Percentiles rank a stretch among this genome's conserved stretches.
phyloP scores from a whole-genome alignment of 2,797 vertebrate genomes.

The Protosalanx chinensis region DNA sequence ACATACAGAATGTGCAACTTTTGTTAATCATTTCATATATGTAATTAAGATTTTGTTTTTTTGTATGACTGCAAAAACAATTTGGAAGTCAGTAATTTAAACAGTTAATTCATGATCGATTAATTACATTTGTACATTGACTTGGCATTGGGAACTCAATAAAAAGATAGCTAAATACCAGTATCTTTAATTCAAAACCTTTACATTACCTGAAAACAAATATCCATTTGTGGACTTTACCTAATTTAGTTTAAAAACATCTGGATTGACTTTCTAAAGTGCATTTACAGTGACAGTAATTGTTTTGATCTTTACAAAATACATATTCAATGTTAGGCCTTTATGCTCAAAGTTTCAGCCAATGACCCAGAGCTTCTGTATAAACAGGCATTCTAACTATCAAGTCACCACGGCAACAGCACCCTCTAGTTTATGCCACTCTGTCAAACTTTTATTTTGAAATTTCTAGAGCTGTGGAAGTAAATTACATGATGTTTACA shows the following conservation, averaged over 20 bases:
- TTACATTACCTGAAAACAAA: constrained; percentile 64
- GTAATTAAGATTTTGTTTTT: constrained; percentile 69
- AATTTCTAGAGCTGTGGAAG: constrained; percentile 7
- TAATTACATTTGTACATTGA: constrained; percentile 73
- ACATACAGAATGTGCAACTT: constrained; percentile 98
- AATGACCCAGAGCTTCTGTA: constrained; percentile 59
- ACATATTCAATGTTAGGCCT: constrained; percentile 44
- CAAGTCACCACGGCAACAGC: constrained; percentile 43
- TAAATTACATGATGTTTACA: constrained; percentile 21
- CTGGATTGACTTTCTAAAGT: constrained; percentile 77
- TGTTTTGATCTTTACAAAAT: constrained; percentile 61
- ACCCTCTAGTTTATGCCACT: constrained; percentile 27
- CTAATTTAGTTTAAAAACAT: constrained; percentile 63
- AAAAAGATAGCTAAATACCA: constrained; percentile 56
- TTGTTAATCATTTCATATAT: constrained; percentile 92
- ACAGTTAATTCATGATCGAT: constrained; percentile 72
- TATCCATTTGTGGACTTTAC: constrained; percentile 46
- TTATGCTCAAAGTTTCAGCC: constrained; percentile 25
- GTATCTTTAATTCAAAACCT: constrained; percentile 58
- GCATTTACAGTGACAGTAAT: constrained; percentile 80
- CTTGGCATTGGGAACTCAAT: constrained; percentile 70
- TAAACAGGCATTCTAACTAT: constrained; percentile 56
- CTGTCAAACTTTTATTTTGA: constrained; percentile 25
- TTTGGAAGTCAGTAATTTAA: constrained; percentile 58
- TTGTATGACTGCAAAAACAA: constrained; percentile 57